phyloP scores from a whole-genome alignment of 1,140 invertebrate species.

The Achatina immaculata region DNA sequence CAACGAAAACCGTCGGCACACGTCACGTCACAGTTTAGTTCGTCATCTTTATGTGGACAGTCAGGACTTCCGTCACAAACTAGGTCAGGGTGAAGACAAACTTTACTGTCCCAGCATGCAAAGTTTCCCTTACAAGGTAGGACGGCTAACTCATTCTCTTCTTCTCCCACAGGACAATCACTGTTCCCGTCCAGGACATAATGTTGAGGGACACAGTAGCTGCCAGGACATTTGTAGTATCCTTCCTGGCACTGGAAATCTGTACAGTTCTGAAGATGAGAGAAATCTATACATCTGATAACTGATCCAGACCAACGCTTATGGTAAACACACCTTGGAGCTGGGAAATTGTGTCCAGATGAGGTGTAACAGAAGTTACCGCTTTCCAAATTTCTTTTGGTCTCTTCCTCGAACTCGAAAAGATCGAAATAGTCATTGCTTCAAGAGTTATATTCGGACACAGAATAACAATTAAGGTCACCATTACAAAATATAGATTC shows the following conservation, averaged over 20 bases:
- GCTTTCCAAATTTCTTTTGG: neutral
- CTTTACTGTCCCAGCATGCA: neutral
- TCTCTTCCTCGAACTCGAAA: too few species aligned
- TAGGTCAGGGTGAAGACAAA: neutral
- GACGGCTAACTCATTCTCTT: neutral
- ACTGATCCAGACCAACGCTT: neutral
- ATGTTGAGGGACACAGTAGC: conserved; percentile 9
- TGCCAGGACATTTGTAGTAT: conserved; percentile 10
- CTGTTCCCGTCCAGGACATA: neutral
- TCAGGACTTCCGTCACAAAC: conserved; percentile 3
- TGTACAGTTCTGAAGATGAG: neutral
- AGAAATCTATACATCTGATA: neutral
- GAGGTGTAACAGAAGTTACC: neutral
- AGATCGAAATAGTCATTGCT: too few species aligned
- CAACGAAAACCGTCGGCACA: neutral
- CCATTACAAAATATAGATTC: too few species aligned
- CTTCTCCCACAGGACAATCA: conserved; percentile 9
- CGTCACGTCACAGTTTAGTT: neutral
- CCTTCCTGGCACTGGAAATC: conserved; percentile 7
- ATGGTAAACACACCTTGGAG: neutral
- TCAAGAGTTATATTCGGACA: too few species aligned
- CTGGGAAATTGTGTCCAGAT: neutral
- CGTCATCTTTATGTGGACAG: neutral
- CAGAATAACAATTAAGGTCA: too few species aligned
- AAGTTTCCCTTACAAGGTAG: neutral